A percentile compares a stretch with the other conserved stretches of the same genome.
Conservation (phyloP, 1,140 invertebrate genomes). For the Contarinia nasturtii region DNA sequence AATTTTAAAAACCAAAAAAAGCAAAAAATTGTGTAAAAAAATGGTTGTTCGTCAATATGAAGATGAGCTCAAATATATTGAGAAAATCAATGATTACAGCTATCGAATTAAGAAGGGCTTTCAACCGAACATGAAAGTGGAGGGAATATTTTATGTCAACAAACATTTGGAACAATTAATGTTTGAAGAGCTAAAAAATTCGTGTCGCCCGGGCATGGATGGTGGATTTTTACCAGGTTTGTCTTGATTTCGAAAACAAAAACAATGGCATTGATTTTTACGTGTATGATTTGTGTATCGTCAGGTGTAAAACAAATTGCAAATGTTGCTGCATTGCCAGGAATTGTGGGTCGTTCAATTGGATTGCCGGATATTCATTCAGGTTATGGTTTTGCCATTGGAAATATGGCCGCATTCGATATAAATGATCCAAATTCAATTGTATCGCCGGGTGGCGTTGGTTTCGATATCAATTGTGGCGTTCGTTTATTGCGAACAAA, state of each 20-base stretch:
- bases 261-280: background rate
- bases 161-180: slow-evolving; percentile 81
- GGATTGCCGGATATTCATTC: slow-evolving; percentile 97
- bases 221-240: slow-evolving; percentile 81
- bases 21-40: slow-evolving; percentile 14
- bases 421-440: slow-evolving; percentile 80
- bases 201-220: slow-evolving; percentile 67
- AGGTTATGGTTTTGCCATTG: slow-evolving; percentile 99
- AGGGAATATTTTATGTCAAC: slow-evolving; percentile 98
- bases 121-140: slow-evolving; percentile 99
- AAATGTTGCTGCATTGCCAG: slow-evolving; percentile 96
- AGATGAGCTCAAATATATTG: slow-evolving; percentile 85
- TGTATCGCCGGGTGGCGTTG: slow-evolving; percentile 96
- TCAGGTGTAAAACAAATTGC: slow-evolving; percentile 95
- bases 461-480: slow-evolving; percentile 99
- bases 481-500: slow-evolving; percentile 91
- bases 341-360: slow-evolving; percentile 81
- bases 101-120: slow-evolving; percentile 98
- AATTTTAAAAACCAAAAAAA: too few species aligned
- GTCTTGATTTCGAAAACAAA: too few species aligned
- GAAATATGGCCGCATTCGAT: slow-evolving; percentile 99
- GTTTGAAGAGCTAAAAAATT: slow-evolving; percentile 90
- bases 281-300: background rate
- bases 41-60: slow-evolving; percentile 87
- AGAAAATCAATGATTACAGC: slow-evolving; percentile 63